Evolutionary conservation across 1,140 invertebrate genomes (phyloP), one percentile per base, ranked within the genome.

Genomic region (Sesamia nonagrioides): DNA sequence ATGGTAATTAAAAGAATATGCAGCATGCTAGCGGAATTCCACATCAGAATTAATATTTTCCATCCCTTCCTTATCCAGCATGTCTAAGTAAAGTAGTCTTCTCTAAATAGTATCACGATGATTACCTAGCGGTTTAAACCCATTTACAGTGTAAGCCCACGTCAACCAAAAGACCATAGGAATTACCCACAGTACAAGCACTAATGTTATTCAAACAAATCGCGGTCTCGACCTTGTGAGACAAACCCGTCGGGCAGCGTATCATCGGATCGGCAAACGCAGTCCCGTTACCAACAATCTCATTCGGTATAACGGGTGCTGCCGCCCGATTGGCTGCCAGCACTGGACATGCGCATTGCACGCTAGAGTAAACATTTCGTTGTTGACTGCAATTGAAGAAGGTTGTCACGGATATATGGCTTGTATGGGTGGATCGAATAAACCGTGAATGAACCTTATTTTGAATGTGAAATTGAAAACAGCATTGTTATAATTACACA

Each of bases 131-230:
- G 37, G 37, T 21, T 21, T 17, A 42, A 66, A 66, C 18, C 15
- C 45, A n/a, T n/a, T 15, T n/a, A n/a, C 37, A 18, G 37, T 48
- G 1, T 5, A 40, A 56, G 50, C 50, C 37, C 61, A 50, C 61
- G 42, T 42, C 40, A 68, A 5, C 7, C 13, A 6, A 5, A 18
- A 45, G 66, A 69, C 42, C 66, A 69, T 42, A 69, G 42, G 50
- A 50, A 45, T 33, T 45, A n/a, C 15, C 66, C 66, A 8, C 42
- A 63, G 18, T 68, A 48, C 37, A 48, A 21, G 48, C 40, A 21
- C 66, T 69, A 69, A 69, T 69, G 66, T 33, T 69, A 69, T 69
- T 50, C 66, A 69, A 69, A 69, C 66, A 69, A 69, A 69, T 69
- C 66, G 66, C 66, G 63, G 17, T 68, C 63, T 69, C 66, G 66